Conservation (phyloP, 1,140 invertebrate genomes). For the Cheumatopsyche charites region DNA sequence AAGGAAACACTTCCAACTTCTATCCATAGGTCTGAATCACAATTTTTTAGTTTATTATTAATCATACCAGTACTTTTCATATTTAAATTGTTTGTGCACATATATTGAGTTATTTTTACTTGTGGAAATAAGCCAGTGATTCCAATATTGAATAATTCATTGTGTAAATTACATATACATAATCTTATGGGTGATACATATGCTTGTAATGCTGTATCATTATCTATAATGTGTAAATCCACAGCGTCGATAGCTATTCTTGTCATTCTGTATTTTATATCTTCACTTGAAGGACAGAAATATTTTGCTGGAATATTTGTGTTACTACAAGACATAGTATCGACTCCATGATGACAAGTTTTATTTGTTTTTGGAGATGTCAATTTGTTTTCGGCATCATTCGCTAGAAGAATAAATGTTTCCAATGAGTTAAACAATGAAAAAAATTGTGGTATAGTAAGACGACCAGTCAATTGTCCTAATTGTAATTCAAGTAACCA, state of each 20-base stretch:
- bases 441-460: constrained; percentile 82
- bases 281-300: constrained; percentile 83
- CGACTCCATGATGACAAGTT: constrained; percentile 85
- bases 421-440: constrained; percentile 87
- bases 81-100: constrained; percentile 56
- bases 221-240: constrained; percentile 90
- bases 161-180: constrained; percentile 93
- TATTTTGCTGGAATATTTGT: constrained; percentile 74
- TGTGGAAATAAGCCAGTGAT: constrained; percentile 87
- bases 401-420: constrained; percentile 83
- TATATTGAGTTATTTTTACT: constrained; percentile 59
- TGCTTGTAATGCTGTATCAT: constrained; percentile 83
- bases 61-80: constrained; percentile 55
- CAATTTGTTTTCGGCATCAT: constrained; percentile 89
- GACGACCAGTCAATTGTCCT: constrained; percentile 80
- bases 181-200: constrained; percentile 88
- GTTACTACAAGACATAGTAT: constrained; percentile 76
- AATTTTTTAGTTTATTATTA: constrained; percentile 52
- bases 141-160: constrained; percentile 84
- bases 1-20: constrained; percentile 90
- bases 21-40: constrained; percentile 80
- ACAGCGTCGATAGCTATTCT: constrained; percentile 89
- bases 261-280: constrained; percentile 95
- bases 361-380: constrained; percentile 76
- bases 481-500: constrained; percentile 89